Evolutionary conservation across 2,113 vertebrate species (phyloP).

Genomic region (Panurus biarmicus): DNA sequence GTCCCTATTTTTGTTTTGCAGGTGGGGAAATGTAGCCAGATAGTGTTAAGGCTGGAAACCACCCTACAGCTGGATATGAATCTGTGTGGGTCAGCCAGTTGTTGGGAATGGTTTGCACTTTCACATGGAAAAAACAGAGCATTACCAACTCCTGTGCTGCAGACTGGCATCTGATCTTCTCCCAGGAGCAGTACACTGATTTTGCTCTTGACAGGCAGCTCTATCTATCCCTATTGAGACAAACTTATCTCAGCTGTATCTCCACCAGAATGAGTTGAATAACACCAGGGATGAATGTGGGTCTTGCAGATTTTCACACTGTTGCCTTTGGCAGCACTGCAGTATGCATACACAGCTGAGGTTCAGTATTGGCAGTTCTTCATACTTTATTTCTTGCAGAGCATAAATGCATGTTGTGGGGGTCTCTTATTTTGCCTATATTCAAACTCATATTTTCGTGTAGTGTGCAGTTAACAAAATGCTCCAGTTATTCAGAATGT

Average conservation of each 20-base stretch:
- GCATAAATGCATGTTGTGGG: not conserved
- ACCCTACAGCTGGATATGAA: not conserved
- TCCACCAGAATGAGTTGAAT: not conserved
- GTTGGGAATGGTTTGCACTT: not conserved
- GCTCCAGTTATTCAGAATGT: not conserved
- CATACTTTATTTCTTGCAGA: not conserved
- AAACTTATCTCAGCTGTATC: not conserved
- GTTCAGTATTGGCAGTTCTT: not conserved
- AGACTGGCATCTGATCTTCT: not conserved
- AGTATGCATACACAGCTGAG: not conserved
- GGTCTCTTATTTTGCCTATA: not conserved
- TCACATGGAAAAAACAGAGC: not conserved
- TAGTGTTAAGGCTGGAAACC: not conserved
- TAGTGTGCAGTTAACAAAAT: not conserved
- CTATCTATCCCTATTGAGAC: not conserved
- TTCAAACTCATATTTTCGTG: not conserved
- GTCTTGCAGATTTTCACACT: not conserved
- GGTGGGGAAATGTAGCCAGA: not conserved
- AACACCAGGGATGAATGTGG: not conserved
- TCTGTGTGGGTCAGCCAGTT: not conserved
- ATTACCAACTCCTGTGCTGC: not conserved
- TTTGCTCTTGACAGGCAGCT: not conserved
- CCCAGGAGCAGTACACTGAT: not conserved
- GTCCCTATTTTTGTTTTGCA: not conserved
- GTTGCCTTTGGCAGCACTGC: constrained; percentile 9